Base-by-base conservation (phyloP, 2,113 vertebrate species). In the Garra rufa region DNA sequence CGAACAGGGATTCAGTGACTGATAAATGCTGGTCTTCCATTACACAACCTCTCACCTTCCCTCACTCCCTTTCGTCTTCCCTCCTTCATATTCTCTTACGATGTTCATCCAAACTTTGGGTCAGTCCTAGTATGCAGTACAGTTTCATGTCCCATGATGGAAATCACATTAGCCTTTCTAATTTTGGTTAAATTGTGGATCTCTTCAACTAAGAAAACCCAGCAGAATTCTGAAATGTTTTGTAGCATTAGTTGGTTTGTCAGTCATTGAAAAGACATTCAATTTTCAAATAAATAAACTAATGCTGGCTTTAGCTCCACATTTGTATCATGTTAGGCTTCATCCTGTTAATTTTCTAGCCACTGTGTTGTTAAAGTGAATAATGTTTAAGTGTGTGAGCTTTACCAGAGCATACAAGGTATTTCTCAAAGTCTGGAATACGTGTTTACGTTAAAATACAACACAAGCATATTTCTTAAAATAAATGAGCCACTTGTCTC, bases 1-100 rank as follows among this genome's bases (percentile, higher is more conserved):
- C 61, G 74, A 87, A 43, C 63, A 55, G 8, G 30, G 43, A 38
- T 41, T 30, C 10, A 61, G 46, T 52, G 75, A 86, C 74, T 81
- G 76, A 87, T 81, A 26, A 81, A 34, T 79, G 50, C 41, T 81
- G n/a, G 87, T 85, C 87, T 82, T 70, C 63, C 79, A 70, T 82
- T 82, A 24, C 17, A 17, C 30, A 50, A 69, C 70, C 85, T 90
- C 76, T 77, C 87, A 88, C 82, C 52, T 34, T 84, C 78, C 28
- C 19, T 55, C 6, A 43, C 82, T 76, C 73, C 26, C 82, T 86
- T 59, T 57, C 50, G 84, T 88, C 88, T 13, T 81, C 73, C 38
- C 82, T 87, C 73, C 61, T 50, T 85, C 89, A 89, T 9, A 48
- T 50, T 21, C 34, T 71, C 38, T 69, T 73, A 76, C 6, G 61